These are phyloP conservation scores for Brachionus manjavacas DNA, from an alignment of 1,140 invertebrate species.

Conservation along the genomic window DNA sequence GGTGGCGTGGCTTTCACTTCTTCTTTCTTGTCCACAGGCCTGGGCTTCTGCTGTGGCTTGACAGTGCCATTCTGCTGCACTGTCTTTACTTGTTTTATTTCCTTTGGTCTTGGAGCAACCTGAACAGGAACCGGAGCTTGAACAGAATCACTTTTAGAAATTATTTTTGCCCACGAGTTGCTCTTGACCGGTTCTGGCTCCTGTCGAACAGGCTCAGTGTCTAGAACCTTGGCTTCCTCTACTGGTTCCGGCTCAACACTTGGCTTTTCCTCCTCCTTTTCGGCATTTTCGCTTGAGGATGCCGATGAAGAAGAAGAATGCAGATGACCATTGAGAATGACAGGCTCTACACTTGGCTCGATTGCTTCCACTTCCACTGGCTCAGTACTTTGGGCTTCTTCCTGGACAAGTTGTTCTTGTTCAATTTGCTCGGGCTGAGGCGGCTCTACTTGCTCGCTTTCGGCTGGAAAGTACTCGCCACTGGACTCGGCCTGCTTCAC, in stretches of 20 bases:
- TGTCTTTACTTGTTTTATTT: not conserved
- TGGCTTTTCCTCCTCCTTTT: conserved; percentile 1
- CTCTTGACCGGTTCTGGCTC: not conserved
- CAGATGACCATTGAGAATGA: not conserved
- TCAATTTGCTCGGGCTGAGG: not conserved
- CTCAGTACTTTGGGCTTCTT: not conserved
- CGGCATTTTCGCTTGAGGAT: not conserved
- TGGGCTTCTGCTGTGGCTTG: not conserved
- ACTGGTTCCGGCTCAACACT: not conserved
- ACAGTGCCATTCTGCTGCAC: too few species aligned
- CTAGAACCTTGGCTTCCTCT: not conserved
- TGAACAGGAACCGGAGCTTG: not conserved
- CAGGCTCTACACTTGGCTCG: not conserved
- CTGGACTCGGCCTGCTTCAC: not conserved
- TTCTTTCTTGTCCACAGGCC: not conserved
- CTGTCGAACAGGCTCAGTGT: not conserved
- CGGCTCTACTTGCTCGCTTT: not conserved
- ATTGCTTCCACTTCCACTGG: not conserved
- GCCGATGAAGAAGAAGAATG: conserved; percentile 9
- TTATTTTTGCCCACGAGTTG: conserved; percentile 40
- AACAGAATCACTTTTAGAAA: not conserved
- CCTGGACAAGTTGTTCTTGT: not conserved
- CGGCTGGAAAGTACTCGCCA: not conserved
- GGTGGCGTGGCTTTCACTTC: not conserved
- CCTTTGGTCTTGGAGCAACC: not conserved